Percentiles rank a stretch among this genome's conserved stretches.
These are phyloP conservation scores for Emmelina monodactyla DNA, from an alignment of 2,888 invertebrate genomes.

Conservation along the genomic window DNA sequence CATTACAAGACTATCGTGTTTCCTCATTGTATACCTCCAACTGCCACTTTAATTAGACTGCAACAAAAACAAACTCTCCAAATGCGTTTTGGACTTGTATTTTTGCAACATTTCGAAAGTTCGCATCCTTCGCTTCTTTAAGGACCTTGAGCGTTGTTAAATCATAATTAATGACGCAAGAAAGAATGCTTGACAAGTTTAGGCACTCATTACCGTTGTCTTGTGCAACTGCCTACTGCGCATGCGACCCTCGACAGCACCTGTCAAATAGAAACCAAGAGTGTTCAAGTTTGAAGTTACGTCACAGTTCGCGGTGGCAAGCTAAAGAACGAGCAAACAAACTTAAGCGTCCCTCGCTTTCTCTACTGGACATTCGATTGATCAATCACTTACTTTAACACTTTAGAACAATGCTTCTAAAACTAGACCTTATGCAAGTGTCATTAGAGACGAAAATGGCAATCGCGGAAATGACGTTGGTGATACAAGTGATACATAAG, in stretches of 20 bases:
- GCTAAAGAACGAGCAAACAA: slow-evolving; percentile 34
- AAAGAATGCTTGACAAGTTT: too few species aligned
- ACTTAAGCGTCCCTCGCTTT: slow-evolving; percentile 33
- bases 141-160: too few species aligned
- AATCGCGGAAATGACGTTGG: background rate
- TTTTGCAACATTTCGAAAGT: too few species aligned
- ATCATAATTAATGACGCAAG: too few species aligned
- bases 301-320: slow-evolving; percentile 28
- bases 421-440: background rate
- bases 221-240: slow-evolving; percentile 8
- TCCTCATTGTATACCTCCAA: too few species aligned
- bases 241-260: background rate
- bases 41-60: too few species aligned
- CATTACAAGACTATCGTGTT: too few species aligned
- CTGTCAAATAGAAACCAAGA: slow-evolving; percentile 44
- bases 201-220: background rate
- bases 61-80: too few species aligned
- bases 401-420: background rate
- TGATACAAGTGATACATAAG: background rate
- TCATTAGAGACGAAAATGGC: background rate
- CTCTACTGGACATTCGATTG: slow-evolving; percentile 29
- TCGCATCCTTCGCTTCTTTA: too few species aligned
- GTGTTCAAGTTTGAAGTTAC: slow-evolving; percentile 40
- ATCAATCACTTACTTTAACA: slow-evolving; percentile 31
- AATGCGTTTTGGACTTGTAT: too few species aligned